Evolutionary conservation across 2,888 invertebrate genomes (phyloP), one percentile per base, ranked within the genome.

Genomic region (Trisateles emortualis): DNA sequence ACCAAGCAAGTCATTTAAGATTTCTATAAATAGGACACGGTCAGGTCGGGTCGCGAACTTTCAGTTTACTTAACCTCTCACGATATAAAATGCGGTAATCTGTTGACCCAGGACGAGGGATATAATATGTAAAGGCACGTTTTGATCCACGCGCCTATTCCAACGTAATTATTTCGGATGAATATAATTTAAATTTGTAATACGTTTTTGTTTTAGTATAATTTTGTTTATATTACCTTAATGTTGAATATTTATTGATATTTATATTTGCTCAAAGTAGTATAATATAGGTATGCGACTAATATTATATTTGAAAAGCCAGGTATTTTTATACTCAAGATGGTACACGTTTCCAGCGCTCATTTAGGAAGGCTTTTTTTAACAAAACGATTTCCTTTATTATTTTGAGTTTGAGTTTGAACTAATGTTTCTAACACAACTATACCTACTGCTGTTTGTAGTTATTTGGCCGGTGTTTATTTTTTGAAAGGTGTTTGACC

Each of bases 21-120:
- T 35, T 38, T 52, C 24, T 58, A 64, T 48, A 45, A 52, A 61
- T 52, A 52, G 36, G 16, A 38, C 32, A 39, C n/a, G n/a, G 24
- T 36, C 32, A 10, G 36, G 33, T 38, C 48, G n/a, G 11, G 29
- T 26, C 41, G 24, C 22, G 43, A 68, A 72, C 52, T 68, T 72
- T 66, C 49, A 43, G 67, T 72, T 67, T 65, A 50, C 58, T 56
- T 54, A 60, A 46, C 52, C 38, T 45, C 45, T 42, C 47, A 36
- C 36, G 43, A 52, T 47, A 51, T 62, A 56, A 50, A 63, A 53
- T 44, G 43, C 44, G 50, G 52, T 62, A 57, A 66, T 64, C 44
- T 54, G 54, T 57, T 62, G 56, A 60, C 56, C 52, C 33, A 59
- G 55, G 58, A 50, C 41, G 38, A 14, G 24, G 44, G 38, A 55